Evolutionary conservation across 1,140 invertebrate species (phyloP).

Genomic region (Polypedilum pembai): DNA sequence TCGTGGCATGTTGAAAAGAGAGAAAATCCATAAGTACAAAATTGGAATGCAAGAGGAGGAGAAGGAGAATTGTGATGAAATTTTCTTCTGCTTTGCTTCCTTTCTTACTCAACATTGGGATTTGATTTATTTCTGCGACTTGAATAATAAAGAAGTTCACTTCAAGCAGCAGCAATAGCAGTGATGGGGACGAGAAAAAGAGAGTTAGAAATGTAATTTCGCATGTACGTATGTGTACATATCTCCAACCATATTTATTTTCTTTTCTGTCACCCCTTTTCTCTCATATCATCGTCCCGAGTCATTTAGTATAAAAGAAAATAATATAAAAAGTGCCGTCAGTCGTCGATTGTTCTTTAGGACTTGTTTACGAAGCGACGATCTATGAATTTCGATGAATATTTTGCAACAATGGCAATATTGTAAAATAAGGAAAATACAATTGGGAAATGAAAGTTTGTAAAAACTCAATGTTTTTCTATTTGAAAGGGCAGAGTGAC

Average conservation of each 20-base stretch:
- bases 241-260: background rate
- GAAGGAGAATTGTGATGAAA: background rate
- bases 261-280: background rate
- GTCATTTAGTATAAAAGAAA: background rate
- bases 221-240: too few relatives aligned
- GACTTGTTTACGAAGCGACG: slow-evolving; percentile 3
- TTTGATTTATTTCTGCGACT: slow-evolving; percentile 26
- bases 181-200: background rate
- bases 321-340: slow-evolving; percentile 14
- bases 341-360: slow-evolving; percentile 8
- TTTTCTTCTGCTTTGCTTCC: background rate
- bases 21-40: background rate
- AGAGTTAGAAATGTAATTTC: background rate
- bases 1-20: background rate
- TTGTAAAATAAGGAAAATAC: too few relatives aligned
- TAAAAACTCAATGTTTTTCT: too few relatives aligned
- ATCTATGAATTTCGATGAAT: slow-evolving; percentile 12
- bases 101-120: background rate
- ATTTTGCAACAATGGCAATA: background rate
- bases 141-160: slow-evolving; percentile 21
- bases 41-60: background rate
- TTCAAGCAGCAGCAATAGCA: background rate
- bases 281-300: background rate
- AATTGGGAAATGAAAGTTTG: too few relatives aligned
- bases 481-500: background rate